Conservation (phyloP, 2,888 invertebrate species). For the Panzeria rudis region DNA sequence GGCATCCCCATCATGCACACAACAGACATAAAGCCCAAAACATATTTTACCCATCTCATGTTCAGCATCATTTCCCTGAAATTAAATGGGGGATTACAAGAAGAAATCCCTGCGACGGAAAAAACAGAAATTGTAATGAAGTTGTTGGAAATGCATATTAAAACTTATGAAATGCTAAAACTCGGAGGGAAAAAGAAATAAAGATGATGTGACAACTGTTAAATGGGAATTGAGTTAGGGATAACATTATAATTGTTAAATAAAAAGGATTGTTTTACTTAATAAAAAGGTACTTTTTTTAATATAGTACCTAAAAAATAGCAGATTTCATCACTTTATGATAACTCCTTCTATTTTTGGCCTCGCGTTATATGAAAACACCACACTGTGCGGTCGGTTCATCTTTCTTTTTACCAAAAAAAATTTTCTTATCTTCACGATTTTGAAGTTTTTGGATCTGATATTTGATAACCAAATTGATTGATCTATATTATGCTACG, state of each 20-base stretch:
- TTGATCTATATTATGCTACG: no score
- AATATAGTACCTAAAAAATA: no score
- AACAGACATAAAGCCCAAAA: constrained; percentile 15
- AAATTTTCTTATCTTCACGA: no score
- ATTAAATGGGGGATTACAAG: constrained; percentile 46
- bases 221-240: constrained; percentile 29
- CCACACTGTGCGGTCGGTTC: no score
- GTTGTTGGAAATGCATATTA: constrained; percentile 56
- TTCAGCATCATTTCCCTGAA: constrained; percentile 34
- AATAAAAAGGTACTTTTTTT: no score
- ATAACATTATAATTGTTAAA: constrained; percentile 62
- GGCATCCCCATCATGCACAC: constrained; percentile 10
- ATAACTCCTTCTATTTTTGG: no score
- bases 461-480: no score
- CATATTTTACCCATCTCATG: constrained; percentile 58
- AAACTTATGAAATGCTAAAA: constrained; percentile 30
- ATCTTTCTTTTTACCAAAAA: no score
- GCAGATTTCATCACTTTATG: no score
- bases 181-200: not conserved
- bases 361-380: no score
- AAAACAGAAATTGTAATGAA: constrained; percentile 45
- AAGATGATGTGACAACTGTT: constrained; percentile 5
- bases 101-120: not conserved
- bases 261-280: constrained; percentile 37
- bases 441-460: no score